These are phyloP conservation scores for Furnarius figulus DNA, from an alignment of 2,113 vertebrate genomes.

Conservation along the genomic window DNA sequence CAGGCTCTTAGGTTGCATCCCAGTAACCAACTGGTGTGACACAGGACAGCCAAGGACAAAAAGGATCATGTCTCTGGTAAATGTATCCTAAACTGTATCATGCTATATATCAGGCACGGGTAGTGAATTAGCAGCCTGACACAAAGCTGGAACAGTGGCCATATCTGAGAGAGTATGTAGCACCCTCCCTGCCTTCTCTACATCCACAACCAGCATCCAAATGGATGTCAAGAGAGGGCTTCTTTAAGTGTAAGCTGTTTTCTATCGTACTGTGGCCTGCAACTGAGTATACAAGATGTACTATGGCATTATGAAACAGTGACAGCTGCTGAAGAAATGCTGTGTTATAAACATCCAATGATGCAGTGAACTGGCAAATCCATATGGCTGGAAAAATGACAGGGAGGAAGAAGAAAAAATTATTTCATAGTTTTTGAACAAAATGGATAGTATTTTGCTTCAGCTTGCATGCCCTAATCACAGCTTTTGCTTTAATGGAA, in stretches of 20 bases:
- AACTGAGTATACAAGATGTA: conserved; percentile 33
- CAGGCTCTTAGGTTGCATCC: conserved; percentile 25
- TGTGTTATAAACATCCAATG: conserved; percentile 69
- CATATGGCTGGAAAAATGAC: conserved; percentile 65
- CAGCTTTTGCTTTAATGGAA: background rate
- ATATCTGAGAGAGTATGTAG: background rate
- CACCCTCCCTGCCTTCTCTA: background rate
- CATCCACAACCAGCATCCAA: background rate
- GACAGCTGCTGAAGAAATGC: conserved; percentile 74
- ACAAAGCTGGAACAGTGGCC: conserved; percentile 16
- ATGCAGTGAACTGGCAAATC: conserved; percentile 74
- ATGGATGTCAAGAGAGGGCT: conserved; percentile 14
- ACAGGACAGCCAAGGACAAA: conserved; percentile 3
- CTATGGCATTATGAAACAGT: conserved; percentile 61
- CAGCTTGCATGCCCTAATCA: background rate
- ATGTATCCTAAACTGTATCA: background rate
- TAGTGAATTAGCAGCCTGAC: background rate
- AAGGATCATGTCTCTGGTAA: background rate
- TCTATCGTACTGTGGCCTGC: conserved; percentile 45
- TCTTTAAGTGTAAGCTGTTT: conserved; percentile 50
- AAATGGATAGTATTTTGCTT: background rate
- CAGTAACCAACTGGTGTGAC: background rate
- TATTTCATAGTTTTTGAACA: background rate
- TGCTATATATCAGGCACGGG: background rate
- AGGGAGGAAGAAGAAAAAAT: background rate